Conservation (phyloP, 1,140 invertebrate species). For the Bombus pyrosoma region DNA sequence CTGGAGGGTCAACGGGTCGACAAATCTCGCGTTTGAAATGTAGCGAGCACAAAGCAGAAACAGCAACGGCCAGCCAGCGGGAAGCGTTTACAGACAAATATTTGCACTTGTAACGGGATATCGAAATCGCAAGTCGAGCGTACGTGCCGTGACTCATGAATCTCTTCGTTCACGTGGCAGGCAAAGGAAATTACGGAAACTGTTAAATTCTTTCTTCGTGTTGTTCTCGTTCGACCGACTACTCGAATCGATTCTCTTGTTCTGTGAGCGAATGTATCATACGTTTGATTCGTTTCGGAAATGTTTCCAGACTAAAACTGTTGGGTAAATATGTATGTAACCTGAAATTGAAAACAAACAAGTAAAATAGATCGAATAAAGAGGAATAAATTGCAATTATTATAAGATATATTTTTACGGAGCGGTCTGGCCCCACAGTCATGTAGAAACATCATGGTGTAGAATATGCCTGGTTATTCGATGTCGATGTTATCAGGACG, state of each 20-base stretch:
- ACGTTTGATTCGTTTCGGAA: not conserved
- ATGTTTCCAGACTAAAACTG: not conserved
- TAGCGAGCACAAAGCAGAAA: not conserved
- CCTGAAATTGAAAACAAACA: not conserved
- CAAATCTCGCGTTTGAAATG: conserved; percentile 9
- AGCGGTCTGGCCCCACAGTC: not conserved
- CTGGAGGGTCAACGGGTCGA: not conserved
- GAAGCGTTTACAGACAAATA: conserved; percentile 24
- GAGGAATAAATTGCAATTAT: not conserved
- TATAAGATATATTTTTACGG: not conserved
- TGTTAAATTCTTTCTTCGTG: conserved; percentile 21
- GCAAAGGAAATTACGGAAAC: conserved; percentile 21
- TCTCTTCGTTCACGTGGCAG: not conserved
- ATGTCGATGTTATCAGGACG: not conserved
- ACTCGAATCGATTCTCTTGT: not conserved
- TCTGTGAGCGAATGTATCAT: not conserved
- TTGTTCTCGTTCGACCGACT: not conserved
- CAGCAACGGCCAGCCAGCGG: not conserved
- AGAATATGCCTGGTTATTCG: not conserved
- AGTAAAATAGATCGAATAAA: not conserved
- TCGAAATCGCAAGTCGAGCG: conserved; percentile 36
- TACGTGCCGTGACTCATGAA: conserved; percentile 14
- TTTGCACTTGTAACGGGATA: conserved; percentile 43
- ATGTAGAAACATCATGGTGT: not conserved
- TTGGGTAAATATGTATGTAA: not conserved